These are phyloP conservation scores for Apis mellifera DNA, from an alignment of 1,140 invertebrate genomes.

Conservation along the genomic window Amel_HAv3.1 CM009943.2:7049501-7050000, in stretches of 20 bases:
- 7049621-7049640: too few species aligned
- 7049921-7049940: conserved; percentile 70
- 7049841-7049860: conserved; percentile 67
- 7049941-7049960: conserved; percentile 57
- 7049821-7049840: conserved; percentile 71
- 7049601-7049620: too few species aligned
- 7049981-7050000: conserved; percentile 27
- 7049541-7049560: too few species aligned
- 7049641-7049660: not conserved
- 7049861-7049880: conserved; percentile 66
- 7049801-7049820: conserved; percentile 65
- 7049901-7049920: conserved; percentile 71
- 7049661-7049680: not conserved
- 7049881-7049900: conserved; percentile 70
- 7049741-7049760: not conserved
- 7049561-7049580: too few species aligned
- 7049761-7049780: conserved; percentile 58
- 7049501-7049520: not conserved
- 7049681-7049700: too few species aligned
- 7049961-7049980: conserved; percentile 62
- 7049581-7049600: too few species aligned
- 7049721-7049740: conserved; percentile 7
- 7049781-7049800: conserved; percentile 62
- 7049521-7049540: too few species aligned
- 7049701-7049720: too few species aligned